Evolutionary conservation across 1,140 invertebrate species (phyloP), one percentile per base, ranked within the genome.

Genomic region (Lycorma delicatula): DNA sequence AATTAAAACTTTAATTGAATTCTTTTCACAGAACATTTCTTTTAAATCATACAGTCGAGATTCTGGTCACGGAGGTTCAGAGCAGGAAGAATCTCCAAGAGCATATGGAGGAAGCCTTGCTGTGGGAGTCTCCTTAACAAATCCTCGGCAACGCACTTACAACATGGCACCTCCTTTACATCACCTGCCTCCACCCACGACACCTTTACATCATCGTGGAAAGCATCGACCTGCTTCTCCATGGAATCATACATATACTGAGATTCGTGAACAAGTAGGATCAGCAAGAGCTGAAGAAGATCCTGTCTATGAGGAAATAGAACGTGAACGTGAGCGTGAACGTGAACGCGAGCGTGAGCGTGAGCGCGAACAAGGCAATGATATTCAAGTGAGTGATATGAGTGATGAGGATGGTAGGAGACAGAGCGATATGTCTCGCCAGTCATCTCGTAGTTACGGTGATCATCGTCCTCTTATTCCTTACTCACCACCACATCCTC

Each of bases 291-390:
- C 72, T 53, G 79, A 82, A 60, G 84, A 86, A 63, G 87, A 89
- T 65, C 86, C 86, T 0, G 86, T 89, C 1, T 89, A 89, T 68
- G 87, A 89, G 68, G 87, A 89, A 66, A 89, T 89, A 44, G 86
- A 89, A 63, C 76, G 84, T 0, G 74, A 70, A 47, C 60, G 44
- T n/a, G 54, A 56, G 34, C 38, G 58, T 22, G 60, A 61, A 49
- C n/a, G 55, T 47, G 86, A 89, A 63, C 76, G 85, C 0, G 74
- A 70, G 38, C 58, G 50, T n/a, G 57, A 59, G 31, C 48, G 60
- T n/a, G 60, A 61, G 49, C 29, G 70, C 70, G 56, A 74, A 74
- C 66, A 70, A 49, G 65, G 65, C n/a, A 69, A 68, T 16, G 82
- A 85, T 63, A 84, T 86, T 1, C 77, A 86, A 51, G 83, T 85